Percentiles rank a stretch among this genome's conserved stretches.
These are phyloP conservation scores for Nilaparvata lugens DNA, from an alignment of 1,140 invertebrate species.

Conservation along the genomic window DNA sequence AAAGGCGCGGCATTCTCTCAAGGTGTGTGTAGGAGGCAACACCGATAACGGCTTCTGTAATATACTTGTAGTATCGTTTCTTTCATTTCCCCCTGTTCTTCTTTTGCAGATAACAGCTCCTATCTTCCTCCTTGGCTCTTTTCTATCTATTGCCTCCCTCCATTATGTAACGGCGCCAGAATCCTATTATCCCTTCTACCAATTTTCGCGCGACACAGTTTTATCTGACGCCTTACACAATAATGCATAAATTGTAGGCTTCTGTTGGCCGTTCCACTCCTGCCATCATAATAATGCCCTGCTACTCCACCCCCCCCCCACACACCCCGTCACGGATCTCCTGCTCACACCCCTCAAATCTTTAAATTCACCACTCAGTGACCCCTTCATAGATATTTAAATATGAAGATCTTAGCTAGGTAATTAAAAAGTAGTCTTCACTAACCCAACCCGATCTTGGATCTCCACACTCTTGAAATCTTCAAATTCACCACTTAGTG, in stretches of 20 bases:
- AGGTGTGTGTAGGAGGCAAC: neutral
- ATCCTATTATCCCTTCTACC: constrained; percentile 2
- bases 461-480: too few species aligned
- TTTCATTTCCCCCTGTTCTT: constrained; percentile 1
- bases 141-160: constrained; percentile 2
- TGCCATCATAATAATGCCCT: neutral
- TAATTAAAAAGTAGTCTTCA: too few species aligned
- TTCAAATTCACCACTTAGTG: too few species aligned
- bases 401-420: too few species aligned
- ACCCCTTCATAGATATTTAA: too few species aligned
- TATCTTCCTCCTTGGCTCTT: neutral
- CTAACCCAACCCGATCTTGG: too few species aligned
- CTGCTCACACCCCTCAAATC: too few species aligned
- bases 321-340: too few species aligned
- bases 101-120: neutral
- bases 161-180: constrained; percentile 1
- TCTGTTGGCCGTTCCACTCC: neutral
- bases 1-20: neutral
- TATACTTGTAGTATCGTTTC: constrained; percentile 2
- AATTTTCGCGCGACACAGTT: constrained; percentile 2
- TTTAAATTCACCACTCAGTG: too few species aligned
- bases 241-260: constrained; percentile 1
- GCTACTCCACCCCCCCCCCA: too few species aligned
- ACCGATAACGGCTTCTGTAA: neutral
- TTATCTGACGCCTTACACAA: constrained; percentile 1